Evolutionary conservation across 2,797 vertebrate genomes (phyloP), one percentile per base, ranked within the genome.

Genomic region (Lithobates pipiens): DNA sequence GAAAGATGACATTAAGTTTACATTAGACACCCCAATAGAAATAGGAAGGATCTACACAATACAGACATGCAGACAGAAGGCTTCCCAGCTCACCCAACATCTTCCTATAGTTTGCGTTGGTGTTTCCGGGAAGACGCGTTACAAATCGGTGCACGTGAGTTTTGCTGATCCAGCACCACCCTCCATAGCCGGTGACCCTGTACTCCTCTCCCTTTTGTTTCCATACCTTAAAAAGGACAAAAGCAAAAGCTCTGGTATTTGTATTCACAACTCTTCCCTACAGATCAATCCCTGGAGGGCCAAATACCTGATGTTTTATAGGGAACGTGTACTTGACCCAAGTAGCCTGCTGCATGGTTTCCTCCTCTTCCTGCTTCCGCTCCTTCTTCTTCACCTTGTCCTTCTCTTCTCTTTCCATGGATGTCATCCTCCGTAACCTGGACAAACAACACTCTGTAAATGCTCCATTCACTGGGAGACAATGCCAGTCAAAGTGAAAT

Each of bases 291-390:
- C 50, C 50, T 1, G 3, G 21, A 57, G 2, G 5, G 8, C 6
- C 18, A 1, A 21, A 81, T 90, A 99, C 98, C 97, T 99, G 98
- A 86, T 99, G 98, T 88, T 99, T 99, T 65, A 99, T 96, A 82
- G 97, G 98, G 92, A 99, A 98, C 4, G 98, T 98, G 77, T 99
- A 99, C 89, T 99, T 99, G 91, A 99, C 98, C 98, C 98, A 99
- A 0, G 98, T 99, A 83, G 98, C 98, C 89, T 99, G 98, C 82
- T 97, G 98, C 96, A 99, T 94, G 0, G 96, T 98, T 93, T 99
- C 98, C 87, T 99, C 98, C 72, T 99, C 98, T 91, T 99, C 98
- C 89, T 97, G 95, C 88, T 99, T 99, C 90, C 96, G 97, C 92
- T 99, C 98, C 84, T 96, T 96, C 92, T 99, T 99, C 94, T 97